Conservation (phyloP, 2,113 vertebrate genomes). For the Heterotilapia buettikoferi region DNA sequence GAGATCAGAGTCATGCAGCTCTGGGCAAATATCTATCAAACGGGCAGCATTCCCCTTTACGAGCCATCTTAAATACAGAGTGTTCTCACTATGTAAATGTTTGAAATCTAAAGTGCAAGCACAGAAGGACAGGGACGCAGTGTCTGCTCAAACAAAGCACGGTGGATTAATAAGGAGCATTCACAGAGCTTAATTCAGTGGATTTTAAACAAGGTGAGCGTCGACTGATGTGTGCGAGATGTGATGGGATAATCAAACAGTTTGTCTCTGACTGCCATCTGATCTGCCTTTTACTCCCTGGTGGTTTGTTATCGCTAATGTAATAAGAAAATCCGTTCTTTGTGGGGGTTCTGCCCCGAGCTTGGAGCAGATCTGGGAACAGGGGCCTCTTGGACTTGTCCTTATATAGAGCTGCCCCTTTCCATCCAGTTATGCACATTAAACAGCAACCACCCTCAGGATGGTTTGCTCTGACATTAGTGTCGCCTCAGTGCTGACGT, state of each 20-base stretch:
- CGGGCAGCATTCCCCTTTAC: accelerated
- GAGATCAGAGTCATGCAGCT: neutral
- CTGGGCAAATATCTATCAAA: neutral
- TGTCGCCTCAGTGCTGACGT: neutral
- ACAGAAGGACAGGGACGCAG: neutral
- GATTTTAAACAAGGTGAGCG: neutral
- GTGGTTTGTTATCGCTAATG: neutral
- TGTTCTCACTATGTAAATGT: neutral
- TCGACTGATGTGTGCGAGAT: neutral
- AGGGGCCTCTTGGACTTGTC: neutral
- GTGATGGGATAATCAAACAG: neutral
- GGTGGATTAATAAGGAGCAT: neutral
- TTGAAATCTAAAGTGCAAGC: neutral
- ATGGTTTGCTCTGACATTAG: neutral
- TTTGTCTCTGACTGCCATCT: neutral
- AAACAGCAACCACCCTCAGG: neutral
- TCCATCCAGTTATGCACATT: neutral
- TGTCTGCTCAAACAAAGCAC: neutral
- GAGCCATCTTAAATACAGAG: neutral
- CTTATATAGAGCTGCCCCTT: constrained; percentile 35
- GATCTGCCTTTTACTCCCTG: neutral
- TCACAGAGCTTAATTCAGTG: neutral
- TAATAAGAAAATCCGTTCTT: neutral
- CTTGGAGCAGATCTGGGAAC: neutral
- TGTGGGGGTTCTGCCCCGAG: neutral